Evolutionary conservation across 2,113 vertebrate species (phyloP), one percentile per base, ranked within the genome.

Genomic region (Oceanodroma tethys): DNA sequence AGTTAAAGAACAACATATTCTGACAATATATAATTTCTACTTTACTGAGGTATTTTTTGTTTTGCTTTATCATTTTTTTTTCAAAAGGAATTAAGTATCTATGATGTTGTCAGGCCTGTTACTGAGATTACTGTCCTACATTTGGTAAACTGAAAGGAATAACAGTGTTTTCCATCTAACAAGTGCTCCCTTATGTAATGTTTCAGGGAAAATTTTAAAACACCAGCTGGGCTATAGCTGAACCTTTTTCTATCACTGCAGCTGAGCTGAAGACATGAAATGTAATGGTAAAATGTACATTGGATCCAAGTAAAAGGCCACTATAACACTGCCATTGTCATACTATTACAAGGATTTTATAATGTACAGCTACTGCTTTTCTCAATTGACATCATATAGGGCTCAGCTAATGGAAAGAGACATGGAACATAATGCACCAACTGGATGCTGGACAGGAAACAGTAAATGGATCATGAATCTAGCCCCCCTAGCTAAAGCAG

Each of bases 381-480:
- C 98, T 99, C 99, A 99, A 98, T 98, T 97, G 98, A 99, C 98
- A 98, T 99, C 99, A 99, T 91, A 97, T 94, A 97, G 93, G 95
- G 87, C 93, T 97, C 97, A 90, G 81, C 97, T 99, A 99, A 99
- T 99, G 96, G 97, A 98, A 98, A 98, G 98, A 98, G 99, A 99
- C 99, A 98, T 91, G 95, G 93, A 98, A 97, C 98, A 99, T 99
- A 99, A 99, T 99, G 98, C 98, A 98, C 97, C 98, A 98, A 98
- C 98, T 98, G 98, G 97, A 98, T 97, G 96, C 95, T 80, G 96
- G 97, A 97, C 97, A 96, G 97, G 96, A 98, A 97, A 97, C 86
- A 98, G 98, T 98, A 99, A 99, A 97, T 99, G 96, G 98, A 98
- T 98, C 98, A 95, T 98, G 98, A 99, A 99, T 98, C 98, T 97